phyloP scores from a whole-genome alignment of 2,888 invertebrate species.

The Brenthis hecate region DNA sequence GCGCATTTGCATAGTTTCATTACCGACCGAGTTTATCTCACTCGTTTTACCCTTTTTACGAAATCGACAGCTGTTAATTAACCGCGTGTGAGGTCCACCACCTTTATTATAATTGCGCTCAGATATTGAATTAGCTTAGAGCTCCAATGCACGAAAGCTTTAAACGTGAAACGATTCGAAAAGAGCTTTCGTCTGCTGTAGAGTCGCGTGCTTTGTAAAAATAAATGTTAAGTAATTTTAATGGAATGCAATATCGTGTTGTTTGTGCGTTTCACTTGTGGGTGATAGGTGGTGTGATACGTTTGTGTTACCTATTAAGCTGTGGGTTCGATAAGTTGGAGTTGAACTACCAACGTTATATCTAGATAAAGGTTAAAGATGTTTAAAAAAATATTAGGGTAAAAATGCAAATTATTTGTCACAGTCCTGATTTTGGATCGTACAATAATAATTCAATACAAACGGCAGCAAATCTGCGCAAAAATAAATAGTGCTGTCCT shows the following conservation, averaged over 20 bases:
- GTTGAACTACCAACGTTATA: no score
- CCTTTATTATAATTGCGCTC: constrained; percentile 49
- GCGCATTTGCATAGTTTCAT: constrained; percentile 55
- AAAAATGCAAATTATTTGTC: no score
- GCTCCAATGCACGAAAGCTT: neutral
- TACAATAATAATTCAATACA: no score
- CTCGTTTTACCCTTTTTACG: constrained; percentile 39
- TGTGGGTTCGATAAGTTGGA: no score
- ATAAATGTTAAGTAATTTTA: constrained; percentile 21
- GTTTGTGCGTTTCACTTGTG: no score
- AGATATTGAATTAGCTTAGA: constrained; percentile 41
- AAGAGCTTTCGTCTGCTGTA: neutral
- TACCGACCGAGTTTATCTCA: constrained; percentile 36
- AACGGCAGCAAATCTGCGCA: no score
- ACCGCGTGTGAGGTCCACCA: constrained; percentile 55
- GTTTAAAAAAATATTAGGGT: no score
- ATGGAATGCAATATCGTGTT: neutral
- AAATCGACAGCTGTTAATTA: constrained; percentile 51
- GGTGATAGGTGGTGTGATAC: no score
- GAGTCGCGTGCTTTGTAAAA: constrained; percentile 17
- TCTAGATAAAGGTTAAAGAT: no score
- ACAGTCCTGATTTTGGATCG: no score
- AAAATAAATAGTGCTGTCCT: no score
- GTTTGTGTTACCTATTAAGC: no score
- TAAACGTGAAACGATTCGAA: neutral